Base-by-base conservation (phyloP, 2,113 vertebrate species). In the Phyllostomus hastatus region DNA sequence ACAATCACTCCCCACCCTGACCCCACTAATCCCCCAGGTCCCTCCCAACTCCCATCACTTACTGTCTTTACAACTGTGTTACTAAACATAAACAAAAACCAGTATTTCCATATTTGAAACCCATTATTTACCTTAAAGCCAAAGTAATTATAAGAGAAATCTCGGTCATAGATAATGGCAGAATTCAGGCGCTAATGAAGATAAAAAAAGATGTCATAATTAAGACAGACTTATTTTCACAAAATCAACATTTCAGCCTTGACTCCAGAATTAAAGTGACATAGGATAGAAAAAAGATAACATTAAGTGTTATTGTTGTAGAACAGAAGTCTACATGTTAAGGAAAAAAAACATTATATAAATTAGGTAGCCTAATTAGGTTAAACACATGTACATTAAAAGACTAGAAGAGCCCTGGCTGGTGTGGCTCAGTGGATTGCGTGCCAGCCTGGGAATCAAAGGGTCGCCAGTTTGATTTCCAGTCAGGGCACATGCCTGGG, bases 121-220 rank as follows among this genome's bases (percentile, higher is more conserved):
- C 52, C 66, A 84, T 48, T 96, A 88, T 7, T 98, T 97, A 99
- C 99, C 99, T 99, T 99, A 95, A 99, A 99, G 31, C 99, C 99
- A 90, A 99, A 99, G 97, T 99, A 99, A 98, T 99, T 99, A 97
- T 99, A 99, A 96, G 99, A 99, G 97, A 99, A 99, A 97, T 99
- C 99, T 97, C 99, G 98, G 95, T 99, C 99, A 1, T 98, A 99
- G 98, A 99, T 99, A 93, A 99, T 99, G 82, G 99, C 99, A 10
- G 99, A 99, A 98, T 99, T 99, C 78, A 99, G 98, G 73, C 99
- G 99, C 99, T 99, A 96, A 41, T 38, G 54, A n/a, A 90, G 57
- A 22, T 86, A 4, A 86, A 1, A 94, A 84, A 33, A 95, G 48
- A 90, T 79, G 0, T 28, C 78, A 57, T 54, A 95, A 91, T 94